Conservation (phyloP, 2,888 invertebrate species). For the Lasioglossum villosulum region DNA sequence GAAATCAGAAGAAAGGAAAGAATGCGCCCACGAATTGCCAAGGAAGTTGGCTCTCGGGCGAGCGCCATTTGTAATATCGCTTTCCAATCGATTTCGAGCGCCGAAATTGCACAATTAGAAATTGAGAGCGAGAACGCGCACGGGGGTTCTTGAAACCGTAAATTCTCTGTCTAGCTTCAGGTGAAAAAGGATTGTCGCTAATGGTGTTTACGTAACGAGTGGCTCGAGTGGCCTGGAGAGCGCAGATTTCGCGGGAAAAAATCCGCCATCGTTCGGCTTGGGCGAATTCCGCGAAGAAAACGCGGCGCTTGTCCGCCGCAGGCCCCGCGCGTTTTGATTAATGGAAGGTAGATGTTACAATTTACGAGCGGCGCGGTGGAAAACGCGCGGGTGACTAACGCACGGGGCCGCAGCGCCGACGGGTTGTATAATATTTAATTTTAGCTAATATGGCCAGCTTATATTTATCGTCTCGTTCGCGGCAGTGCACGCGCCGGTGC, state of each 20-base stretch:
- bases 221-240: neutral
- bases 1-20: neutral
- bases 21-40: neutral
- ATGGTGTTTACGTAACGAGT: neutral
- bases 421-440: slow-evolving; percentile 39
- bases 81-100: slow-evolving; percentile 5
- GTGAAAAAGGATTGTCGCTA: slow-evolving; percentile 9
- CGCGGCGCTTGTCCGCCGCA: neutral
- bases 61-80: neutral
- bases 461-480: slow-evolving; percentile 29
- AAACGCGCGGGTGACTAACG: slow-evolving; percentile 17
- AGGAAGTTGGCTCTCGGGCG: neutral
- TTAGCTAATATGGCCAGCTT: slow-evolving; percentile 40
- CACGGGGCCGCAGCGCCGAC: neutral
- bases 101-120: neutral
- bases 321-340: slow-evolving; percentile 15
- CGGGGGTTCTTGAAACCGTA: neutral
- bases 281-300: slow-evolving; percentile 15
- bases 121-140: neutral
- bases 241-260: neutral
- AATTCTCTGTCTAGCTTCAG: neutral
- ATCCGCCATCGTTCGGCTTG: neutral
- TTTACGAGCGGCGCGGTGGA: slow-evolving; percentile 4
- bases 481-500: slow-evolving; percentile 24
- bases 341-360: slow-evolving; percentile 12